Conservation (phyloP, 2,888 invertebrate genomes). For the Odontothrips loti region DNA sequence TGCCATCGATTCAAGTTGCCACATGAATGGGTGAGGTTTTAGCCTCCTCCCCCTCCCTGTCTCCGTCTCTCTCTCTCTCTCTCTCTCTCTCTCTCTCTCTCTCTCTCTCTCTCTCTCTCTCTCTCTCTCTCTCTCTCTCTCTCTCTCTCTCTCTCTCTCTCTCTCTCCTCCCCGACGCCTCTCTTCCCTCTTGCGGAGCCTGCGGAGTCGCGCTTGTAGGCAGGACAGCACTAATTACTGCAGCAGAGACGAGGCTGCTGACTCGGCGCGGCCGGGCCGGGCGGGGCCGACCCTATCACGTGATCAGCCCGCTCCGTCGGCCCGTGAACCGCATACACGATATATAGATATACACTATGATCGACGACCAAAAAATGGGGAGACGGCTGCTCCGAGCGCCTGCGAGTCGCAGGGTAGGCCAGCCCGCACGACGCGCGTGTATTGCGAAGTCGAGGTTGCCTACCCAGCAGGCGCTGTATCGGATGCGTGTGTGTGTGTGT, state of each 20-base stretch:
- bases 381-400: no score
- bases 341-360: not conserved
- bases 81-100: not conserved
- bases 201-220: not conserved
- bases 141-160: not conserved
- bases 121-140: not conserved
- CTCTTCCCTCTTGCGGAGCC: not conserved
- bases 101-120: not conserved
- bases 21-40: slow-evolving; percentile 11
- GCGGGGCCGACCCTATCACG: not conserved
- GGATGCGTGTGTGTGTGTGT: no score
- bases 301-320: no score
- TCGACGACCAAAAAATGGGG: not conserved
- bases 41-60: not conserved
- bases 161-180: not conserved
- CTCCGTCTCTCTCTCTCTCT: no score
- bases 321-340: no score
- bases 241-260: slow-evolving; percentile 2
- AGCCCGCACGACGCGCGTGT: no score
- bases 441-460: no score
- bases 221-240: slow-evolving; percentile 21
- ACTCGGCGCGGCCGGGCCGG: not conserved
- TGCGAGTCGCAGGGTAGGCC: no score
- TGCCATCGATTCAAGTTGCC: slow-evolving; percentile 6
- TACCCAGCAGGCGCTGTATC: no score